phyloP scores from a whole-genome alignment of 2,888 invertebrate species.

The Atherix ibis region DNA sequence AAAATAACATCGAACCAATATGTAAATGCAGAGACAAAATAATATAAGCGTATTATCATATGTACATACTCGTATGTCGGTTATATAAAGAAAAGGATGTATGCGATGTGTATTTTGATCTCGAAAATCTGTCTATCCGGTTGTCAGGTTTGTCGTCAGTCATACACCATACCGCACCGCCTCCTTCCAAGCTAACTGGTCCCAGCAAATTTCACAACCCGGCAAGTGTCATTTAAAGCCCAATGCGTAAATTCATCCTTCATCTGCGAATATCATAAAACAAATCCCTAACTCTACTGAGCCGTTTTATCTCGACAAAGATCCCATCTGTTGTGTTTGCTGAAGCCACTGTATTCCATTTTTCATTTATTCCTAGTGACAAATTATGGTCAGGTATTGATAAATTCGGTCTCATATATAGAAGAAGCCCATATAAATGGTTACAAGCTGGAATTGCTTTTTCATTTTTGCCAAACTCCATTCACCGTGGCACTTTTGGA shows the following conservation, averaged over 20 bases:
- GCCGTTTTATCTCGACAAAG: slow-evolving; percentile 9
- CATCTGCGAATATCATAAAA: slow-evolving; percentile 11
- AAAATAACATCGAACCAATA: no score
- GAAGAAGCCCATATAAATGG: neutral
- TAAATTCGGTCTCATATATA: slow-evolving; percentile 6
- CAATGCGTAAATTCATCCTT: slow-evolving; percentile 11
- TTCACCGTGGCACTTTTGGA: no score
- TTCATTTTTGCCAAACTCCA: no score
- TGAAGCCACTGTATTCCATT: slow-evolving; percentile 9
- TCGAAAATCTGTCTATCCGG: no score
- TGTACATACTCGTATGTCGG: no score
- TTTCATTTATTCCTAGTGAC: slow-evolving; percentile 12
- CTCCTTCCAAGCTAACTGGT: slow-evolving; percentile 3
- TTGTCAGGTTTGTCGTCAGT: neutral
- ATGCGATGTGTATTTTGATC: no score
- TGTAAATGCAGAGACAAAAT: no score
- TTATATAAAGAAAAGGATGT: no score
- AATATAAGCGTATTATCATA: no score
- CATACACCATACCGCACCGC: neutral
- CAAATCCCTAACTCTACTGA: slow-evolving; percentile 11
- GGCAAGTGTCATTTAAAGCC: slow-evolving; percentile 4
- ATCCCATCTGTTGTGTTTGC: slow-evolving; percentile 9
- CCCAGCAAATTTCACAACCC: slow-evolving; percentile 1
- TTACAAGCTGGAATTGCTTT: neutral
- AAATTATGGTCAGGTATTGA: slow-evolving; percentile 12